Conservation (phyloP, 2,113 vertebrate species). For the Proteles cristata region DNA sequence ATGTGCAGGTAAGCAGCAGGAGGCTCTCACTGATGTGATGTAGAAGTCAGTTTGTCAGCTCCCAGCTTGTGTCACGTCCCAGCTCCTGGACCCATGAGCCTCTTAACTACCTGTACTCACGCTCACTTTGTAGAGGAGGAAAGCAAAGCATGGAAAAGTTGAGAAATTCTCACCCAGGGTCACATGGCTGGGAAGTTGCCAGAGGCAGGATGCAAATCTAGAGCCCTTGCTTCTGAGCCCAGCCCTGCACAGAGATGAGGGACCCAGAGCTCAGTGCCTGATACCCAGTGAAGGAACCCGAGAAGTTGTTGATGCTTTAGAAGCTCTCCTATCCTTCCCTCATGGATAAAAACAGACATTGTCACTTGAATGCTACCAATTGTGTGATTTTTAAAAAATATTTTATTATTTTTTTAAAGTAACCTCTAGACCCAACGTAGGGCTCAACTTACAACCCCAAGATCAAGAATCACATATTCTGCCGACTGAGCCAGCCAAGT, state of each 20-base stretch:
- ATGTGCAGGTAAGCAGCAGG: conserved; percentile 92
- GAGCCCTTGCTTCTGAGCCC: not conserved
- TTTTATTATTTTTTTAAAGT: not conserved
- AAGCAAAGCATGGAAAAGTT: not conserved
- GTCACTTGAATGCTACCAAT: not conserved
- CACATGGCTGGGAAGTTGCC: not conserved
- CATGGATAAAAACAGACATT: accelerated
- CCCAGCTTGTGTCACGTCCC: not conserved
- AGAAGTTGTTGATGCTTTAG: not conserved
- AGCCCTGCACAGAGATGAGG: accelerated
- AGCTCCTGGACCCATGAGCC: not conserved
- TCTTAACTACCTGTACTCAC: not conserved
- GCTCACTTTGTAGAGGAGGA: not conserved
- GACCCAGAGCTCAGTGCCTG: not conserved
- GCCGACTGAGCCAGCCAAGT: not conserved
- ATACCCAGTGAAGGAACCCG: not conserved
- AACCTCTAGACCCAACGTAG: not conserved
- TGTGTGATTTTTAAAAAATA: not conserved
- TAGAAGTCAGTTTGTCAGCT: accelerated
- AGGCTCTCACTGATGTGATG: accelerated
- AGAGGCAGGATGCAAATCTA: not conserved
- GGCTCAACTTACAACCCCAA: not conserved
- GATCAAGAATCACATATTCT: not conserved
- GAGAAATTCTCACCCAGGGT: not conserved
- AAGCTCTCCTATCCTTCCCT: not conserved